phyloP scores from a whole-genome alignment of 2,797 vertebrate genomes.

The Anguilla pacifica region DNA sequence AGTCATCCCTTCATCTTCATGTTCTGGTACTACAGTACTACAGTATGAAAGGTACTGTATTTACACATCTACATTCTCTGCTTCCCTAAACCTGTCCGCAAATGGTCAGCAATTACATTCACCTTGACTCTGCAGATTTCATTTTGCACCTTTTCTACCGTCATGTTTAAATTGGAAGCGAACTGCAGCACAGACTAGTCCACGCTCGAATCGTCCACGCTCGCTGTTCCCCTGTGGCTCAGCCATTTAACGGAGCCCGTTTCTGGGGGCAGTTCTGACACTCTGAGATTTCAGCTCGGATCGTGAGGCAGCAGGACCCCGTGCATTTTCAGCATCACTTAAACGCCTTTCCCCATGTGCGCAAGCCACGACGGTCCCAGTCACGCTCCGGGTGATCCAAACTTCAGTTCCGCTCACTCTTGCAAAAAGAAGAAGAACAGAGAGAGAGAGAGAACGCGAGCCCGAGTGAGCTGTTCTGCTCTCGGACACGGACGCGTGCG shows the following conservation, averaged over 20 bases:
- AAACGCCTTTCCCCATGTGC: background rate
- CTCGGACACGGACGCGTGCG: background rate
- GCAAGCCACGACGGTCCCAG: background rate
- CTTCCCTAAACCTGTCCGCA: background rate
- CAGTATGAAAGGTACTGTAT: background rate
- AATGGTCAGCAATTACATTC: background rate
- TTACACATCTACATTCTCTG: background rate
- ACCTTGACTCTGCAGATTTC: conserved; percentile 16
- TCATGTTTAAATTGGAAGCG: conserved; percentile 13
- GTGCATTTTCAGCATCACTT: background rate
- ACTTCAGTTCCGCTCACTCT: background rate
- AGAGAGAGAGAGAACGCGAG: background rate
- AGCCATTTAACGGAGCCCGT: background rate
- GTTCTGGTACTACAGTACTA: background rate
- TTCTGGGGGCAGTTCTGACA: background rate
- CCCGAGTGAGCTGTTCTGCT: background rate
- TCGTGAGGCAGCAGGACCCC: conserved; percentile 2
- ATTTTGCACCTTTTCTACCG: background rate
- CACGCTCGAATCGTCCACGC: background rate
- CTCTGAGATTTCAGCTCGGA: background rate
- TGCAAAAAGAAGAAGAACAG: too few species aligned
- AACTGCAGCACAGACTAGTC: background rate
- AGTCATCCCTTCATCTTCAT: conserved; percentile 10
- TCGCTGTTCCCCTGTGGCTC: background rate
- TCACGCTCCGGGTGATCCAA: background rate